These are phyloP conservation scores for Chunga burmeisteri DNA, from an alignment of 2,113 vertebrate genomes.

Conservation along the genomic window DNA sequence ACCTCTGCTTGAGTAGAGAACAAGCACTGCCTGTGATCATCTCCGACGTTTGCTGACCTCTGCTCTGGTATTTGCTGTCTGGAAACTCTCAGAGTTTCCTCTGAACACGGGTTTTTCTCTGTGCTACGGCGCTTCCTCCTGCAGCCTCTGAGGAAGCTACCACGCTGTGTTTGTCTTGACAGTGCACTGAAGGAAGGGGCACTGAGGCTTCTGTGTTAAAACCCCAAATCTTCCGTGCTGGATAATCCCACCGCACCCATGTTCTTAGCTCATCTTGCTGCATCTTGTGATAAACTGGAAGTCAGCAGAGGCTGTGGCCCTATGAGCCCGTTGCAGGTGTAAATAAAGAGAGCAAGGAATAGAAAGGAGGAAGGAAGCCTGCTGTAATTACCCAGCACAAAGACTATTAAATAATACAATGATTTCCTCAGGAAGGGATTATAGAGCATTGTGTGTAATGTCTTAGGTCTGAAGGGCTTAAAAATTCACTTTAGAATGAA, in stretches of 20 bases:
- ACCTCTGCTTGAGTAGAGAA: not conserved
- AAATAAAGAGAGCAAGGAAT: not conserved
- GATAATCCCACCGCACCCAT: not conserved
- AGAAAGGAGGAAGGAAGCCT: not conserved
- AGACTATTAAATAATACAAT: not conserved
- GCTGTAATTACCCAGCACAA: not conserved
- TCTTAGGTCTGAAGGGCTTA: constrained; percentile 5
- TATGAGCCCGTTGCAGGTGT: not conserved
- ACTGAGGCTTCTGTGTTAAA: not conserved
- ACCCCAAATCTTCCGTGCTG: not conserved
- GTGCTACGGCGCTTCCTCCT: not conserved
- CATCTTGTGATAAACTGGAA: not conserved
- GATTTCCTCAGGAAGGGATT: constrained; percentile 53
- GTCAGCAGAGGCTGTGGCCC: not conserved
- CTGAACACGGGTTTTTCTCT: not conserved
- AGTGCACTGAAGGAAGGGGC: not conserved
- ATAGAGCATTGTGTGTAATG: not conserved
- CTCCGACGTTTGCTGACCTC: not conserved
- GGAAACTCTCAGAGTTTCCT: not conserved
- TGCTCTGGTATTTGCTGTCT: not conserved
- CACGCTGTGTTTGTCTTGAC: not conserved
- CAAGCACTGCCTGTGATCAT: not conserved
- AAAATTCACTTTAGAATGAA: not conserved
- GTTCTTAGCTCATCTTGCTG: not conserved
- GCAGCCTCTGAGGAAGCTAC: not conserved